Conservation (phyloP, 2,113 vertebrate genomes). For the Anarrhichthys ocellatus region DNA sequence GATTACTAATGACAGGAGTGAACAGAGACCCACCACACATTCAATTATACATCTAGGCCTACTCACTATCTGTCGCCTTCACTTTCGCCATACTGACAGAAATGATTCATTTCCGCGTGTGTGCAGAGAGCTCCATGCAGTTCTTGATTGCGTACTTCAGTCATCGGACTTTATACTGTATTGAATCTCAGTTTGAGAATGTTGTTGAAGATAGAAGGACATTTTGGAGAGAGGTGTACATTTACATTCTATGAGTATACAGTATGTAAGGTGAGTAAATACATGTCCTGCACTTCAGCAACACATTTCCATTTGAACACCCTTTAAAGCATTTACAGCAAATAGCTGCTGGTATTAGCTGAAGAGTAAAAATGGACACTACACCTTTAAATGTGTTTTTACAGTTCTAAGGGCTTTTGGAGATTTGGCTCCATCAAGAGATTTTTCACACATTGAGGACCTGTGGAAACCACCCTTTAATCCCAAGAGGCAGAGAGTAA, state of each 20-base stretch:
- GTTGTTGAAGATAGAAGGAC: not conserved
- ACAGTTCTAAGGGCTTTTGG: conserved; percentile 51
- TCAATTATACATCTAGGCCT: conserved; percentile 40
- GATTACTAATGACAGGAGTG: conserved; percentile 51
- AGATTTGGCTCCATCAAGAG: conserved; percentile 55
- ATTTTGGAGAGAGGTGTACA: not conserved
- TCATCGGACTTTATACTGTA: not conserved
- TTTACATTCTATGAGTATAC: not conserved
- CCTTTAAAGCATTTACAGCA: not conserved
- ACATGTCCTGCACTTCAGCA: not conserved
- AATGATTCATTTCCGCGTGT: conserved; percentile 35
- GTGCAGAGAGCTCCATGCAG: conserved; percentile 1
- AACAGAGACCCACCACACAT: conserved; percentile 38
- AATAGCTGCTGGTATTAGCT: conserved; percentile 9
- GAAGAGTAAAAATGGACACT: conserved; percentile 40
- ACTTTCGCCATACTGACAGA: conserved; percentile 30
- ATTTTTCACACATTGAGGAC: conserved; percentile 64
- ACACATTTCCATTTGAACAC: conserved; percentile 10
- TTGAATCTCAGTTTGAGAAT: not conserved
- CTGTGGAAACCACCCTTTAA: conserved; percentile 60
- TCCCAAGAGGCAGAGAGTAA: conserved; percentile 45
- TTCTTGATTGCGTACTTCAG: not conserved
- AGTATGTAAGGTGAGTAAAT: not conserved
- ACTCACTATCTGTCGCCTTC: conserved; percentile 36
- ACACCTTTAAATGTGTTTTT: conserved; percentile 47